These are phyloP conservation scores for Zosterops lateralis DNA, from an alignment of 2,113 vertebrate species.

Conservation along the genomic window DNA sequence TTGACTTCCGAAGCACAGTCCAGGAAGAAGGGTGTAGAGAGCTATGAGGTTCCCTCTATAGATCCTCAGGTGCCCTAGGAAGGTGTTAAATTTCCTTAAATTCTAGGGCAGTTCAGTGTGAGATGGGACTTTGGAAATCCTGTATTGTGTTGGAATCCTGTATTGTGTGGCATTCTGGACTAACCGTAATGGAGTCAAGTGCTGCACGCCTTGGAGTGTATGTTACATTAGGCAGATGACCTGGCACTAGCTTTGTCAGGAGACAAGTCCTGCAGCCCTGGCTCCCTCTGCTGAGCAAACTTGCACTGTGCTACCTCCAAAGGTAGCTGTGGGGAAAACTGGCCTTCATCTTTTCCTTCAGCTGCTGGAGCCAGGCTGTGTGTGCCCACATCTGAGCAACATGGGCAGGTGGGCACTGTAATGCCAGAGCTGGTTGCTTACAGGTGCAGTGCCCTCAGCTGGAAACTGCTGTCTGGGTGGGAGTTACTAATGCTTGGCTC, in stretches of 20 bases:
- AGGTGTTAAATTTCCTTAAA: background rate
- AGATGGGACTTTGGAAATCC: background rate
- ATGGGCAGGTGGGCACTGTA: background rate
- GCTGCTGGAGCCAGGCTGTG: rapidly evolving
- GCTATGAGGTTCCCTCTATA: background rate
- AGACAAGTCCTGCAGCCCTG: background rate
- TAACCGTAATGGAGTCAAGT: background rate
- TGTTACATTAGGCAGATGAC: background rate
- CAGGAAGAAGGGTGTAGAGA: background rate
- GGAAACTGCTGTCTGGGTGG: background rate
- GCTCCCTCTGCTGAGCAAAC: background rate
- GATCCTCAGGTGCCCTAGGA: background rate
- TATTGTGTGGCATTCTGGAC: background rate
- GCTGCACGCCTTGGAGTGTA: background rate
- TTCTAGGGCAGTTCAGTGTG: background rate
- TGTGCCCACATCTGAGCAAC: rapidly evolving
- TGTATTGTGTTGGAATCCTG: background rate
- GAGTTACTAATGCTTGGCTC: background rate
- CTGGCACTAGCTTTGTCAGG: background rate
- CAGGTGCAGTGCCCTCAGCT: background rate
- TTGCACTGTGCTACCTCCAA: background rate
- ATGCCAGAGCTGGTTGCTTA: background rate
- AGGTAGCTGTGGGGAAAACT: background rate
- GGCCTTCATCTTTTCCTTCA: background rate
- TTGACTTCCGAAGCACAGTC: background rate